These are phyloP conservation scores for Andrena chrysosceles DNA, from an alignment of 2,888 invertebrate genomes.

Conservation along the genomic window DNA sequence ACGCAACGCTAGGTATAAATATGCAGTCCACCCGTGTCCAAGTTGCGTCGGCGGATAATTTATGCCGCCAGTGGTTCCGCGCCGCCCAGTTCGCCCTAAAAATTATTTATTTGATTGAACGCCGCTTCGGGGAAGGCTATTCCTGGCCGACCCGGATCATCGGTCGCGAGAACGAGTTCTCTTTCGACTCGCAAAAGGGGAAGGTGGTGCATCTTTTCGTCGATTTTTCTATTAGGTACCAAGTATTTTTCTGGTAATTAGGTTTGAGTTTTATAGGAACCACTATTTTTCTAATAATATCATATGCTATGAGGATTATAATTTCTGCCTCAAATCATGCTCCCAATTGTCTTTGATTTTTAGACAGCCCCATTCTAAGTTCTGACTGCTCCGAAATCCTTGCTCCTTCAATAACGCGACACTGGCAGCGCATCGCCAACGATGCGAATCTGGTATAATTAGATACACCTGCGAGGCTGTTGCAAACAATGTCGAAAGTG, in stretches of 20 bases:
- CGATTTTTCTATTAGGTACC: not conserved
- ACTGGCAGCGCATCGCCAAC: slow-evolving; percentile 44
- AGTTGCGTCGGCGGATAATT: slow-evolving; percentile 79
- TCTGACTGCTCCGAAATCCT: not conserved
- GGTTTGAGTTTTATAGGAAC: too few relatives aligned
- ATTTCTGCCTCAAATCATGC: too few relatives aligned
- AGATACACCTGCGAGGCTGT: slow-evolving; percentile 70
- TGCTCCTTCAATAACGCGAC: slow-evolving; percentile 19
- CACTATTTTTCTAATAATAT: too few relatives aligned
- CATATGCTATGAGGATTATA: too few relatives aligned
- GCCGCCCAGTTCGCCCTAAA: slow-evolving; percentile 78
- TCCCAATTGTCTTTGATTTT: too few relatives aligned
- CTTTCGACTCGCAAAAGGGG: slow-evolving; percentile 22
- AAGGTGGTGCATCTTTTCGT: slow-evolving; percentile 18
- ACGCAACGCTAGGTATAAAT: slow-evolving; percentile 61
- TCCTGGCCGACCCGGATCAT: slow-evolving; percentile 62
- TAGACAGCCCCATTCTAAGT: not conserved
- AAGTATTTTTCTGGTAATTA: not conserved
- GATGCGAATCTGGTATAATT: slow-evolving; percentile 69
- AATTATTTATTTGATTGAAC: slow-evolving; percentile 82
- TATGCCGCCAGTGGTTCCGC: slow-evolving; percentile 78
- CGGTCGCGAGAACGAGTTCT: slow-evolving; percentile 49
- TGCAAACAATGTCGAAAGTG: slow-evolving; percentile 72
- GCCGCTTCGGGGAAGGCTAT: slow-evolving; percentile 76
- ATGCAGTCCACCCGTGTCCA: slow-evolving; percentile 61